These are phyloP conservation scores for Oryzias javanicus DNA, from an alignment of 2,113 vertebrate genomes.

Conservation along the genomic window DNA sequence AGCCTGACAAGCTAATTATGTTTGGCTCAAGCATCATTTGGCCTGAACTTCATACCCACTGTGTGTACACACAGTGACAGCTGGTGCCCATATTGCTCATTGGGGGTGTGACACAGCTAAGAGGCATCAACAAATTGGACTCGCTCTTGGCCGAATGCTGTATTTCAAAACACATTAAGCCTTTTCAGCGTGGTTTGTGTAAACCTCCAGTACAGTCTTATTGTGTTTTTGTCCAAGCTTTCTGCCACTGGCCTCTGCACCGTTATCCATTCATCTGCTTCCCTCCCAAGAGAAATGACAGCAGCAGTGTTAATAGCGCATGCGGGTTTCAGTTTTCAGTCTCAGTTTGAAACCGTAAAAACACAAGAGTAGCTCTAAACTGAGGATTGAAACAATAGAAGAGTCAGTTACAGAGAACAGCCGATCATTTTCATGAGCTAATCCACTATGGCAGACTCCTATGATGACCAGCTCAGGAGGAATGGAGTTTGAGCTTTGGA, in stretches of 20 bases:
- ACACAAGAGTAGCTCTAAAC: background rate
- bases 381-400: background rate
- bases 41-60: constrained; percentile 37
- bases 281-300: constrained; percentile 1
- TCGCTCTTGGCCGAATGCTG: constrained; percentile 21
- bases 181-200: constrained; percentile 10
- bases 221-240: constrained; percentile 20
- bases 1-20: constrained; percentile 48
- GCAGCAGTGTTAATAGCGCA: background rate
- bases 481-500: background rate
- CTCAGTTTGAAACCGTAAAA: background rate
- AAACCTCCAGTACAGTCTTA: constrained; percentile 1
- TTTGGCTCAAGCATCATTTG: constrained; percentile 54
- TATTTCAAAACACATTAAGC: constrained; percentile 24
- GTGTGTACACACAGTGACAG: constrained; percentile 50
- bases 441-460: background rate
- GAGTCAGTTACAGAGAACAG: background rate
- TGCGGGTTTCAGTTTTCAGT: background rate
- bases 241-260: background rate
- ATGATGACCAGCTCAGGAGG: background rate
- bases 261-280: background rate
- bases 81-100: constrained; percentile 50
- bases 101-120: constrained; percentile 42
- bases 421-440: background rate
- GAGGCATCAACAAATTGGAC: constrained; percentile 51